Evolutionary conservation across 2,888 invertebrate genomes (phyloP), one percentile per base, ranked within the genome.

Genomic region (Adineta ricciae): DNA sequence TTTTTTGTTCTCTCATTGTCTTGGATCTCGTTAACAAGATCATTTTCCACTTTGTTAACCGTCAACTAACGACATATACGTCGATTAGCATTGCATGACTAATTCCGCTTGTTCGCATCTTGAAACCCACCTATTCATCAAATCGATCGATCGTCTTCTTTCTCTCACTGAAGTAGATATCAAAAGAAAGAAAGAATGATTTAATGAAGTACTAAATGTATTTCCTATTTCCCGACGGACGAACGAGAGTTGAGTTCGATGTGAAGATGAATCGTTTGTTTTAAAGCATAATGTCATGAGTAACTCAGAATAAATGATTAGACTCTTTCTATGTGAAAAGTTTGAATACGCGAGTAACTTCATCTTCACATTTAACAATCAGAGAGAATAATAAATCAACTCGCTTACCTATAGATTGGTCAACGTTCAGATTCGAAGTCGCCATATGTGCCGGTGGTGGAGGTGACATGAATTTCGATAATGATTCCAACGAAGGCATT

Each of bases 131-230:
- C 52, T 52, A 21, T 52, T 52, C 52, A 21, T 52, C 5, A 19
- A 52, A 52, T 52, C 21, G 52, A 52, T 52, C 21, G 52, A 52
- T 52, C 46, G 46, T 46, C 46, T 52, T 52, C 52, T 50, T 50
- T 50, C 19, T 50, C 19, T 46, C 11, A 46, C 11, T 50, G 5
- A 19, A 50, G 50, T 50, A 50, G 50, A 50, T 50, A 50, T 50
- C 56, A 24, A 41, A 41, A 78, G 78, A 41, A 38, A 41, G n/a
- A 78, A 78, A 78, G 78, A 78, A 41, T 38, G 38, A 78, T 78
- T 78, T 78, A 78, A 64, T 78, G 38, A 78, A 78, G 78, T 78
- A 78, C 78, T 78, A 78, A 78, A 78, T 78, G 78, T 78, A 78
- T 78, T 78, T 78, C 78, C 78, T 38, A 27, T 38, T 78, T 78